Conservation (phyloP, 2,797 vertebrate species). For the Eurystomus glaucurus region DNA sequence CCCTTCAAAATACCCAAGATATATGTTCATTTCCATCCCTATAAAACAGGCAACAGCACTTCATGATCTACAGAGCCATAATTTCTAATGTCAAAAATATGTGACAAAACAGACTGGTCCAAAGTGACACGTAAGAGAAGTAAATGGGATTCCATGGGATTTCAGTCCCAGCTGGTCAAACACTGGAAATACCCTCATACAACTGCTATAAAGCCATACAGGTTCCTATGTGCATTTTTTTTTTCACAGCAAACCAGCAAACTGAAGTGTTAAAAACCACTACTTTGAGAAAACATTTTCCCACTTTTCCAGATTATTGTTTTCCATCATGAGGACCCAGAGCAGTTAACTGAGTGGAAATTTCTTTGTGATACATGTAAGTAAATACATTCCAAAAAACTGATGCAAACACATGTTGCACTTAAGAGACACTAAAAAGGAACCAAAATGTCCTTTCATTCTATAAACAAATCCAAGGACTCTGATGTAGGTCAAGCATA, state of each 20-base stretch:
- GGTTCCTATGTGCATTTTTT: background rate
- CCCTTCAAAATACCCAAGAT: background rate
- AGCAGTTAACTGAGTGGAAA: background rate
- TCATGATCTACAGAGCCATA: background rate
- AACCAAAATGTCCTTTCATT: background rate
- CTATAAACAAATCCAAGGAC: slow-evolving; percentile 9
- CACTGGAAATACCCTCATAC: background rate
- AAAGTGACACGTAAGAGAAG: background rate
- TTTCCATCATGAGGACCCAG: background rate
- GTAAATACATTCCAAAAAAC: slow-evolving; percentile 7
- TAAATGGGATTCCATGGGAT: background rate
- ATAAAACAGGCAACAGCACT: background rate
- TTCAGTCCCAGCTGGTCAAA: background rate
- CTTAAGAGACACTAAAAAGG: background rate
- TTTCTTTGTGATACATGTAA: background rate
- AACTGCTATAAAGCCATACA: background rate
- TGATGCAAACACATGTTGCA: background rate
- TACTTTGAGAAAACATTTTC: background rate
- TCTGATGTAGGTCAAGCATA: slow-evolving; percentile 55
- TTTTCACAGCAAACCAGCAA: background rate
- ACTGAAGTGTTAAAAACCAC: background rate
- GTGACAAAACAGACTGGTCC: background rate
- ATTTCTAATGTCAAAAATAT: background rate
- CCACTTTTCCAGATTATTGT: background rate
- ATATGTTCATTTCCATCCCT: background rate